Evolutionary conservation across 2,888 invertebrate genomes (phyloP).

Genomic region (Eupithecia tripunctaria): DNA sequence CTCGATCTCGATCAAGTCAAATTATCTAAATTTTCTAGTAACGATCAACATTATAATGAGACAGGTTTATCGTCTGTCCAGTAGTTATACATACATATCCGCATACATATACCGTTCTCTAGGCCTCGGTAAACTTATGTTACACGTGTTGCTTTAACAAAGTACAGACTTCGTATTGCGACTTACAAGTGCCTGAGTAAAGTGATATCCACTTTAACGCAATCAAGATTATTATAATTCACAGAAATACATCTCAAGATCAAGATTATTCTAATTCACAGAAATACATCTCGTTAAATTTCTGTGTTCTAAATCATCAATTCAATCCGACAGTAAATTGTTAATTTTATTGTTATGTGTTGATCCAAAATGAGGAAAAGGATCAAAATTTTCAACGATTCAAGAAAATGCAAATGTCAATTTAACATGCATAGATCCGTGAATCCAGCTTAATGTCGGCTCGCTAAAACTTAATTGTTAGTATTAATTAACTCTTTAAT

Average conservation of each 20-base stretch:
- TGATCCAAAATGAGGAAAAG: no score
- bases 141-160: background rate
- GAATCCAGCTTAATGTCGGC: background rate
- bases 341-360: no score
- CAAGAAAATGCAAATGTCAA: no score
- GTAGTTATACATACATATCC: background rate
- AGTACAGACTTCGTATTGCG: background rate
- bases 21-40: background rate
- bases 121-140: background rate
- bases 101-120: no score
- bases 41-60: background rate
- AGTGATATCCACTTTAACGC: background rate
- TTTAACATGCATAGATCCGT: background rate
- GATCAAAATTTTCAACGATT: background rate
- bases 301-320: background rate
- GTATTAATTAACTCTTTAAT: background rate
- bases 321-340: background rate
- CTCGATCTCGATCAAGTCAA: background rate
- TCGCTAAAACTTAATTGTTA: background rate
- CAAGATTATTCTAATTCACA: no score
- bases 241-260: no score
- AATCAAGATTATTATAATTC: background rate
- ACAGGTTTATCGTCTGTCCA: background rate
- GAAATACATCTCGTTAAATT: no score
- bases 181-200: background rate